Percentiles rank a stretch among this genome's conserved stretches.
Conservation (phyloP, 1,140 invertebrate species). For the Cherax quadricarinatus region DNA sequence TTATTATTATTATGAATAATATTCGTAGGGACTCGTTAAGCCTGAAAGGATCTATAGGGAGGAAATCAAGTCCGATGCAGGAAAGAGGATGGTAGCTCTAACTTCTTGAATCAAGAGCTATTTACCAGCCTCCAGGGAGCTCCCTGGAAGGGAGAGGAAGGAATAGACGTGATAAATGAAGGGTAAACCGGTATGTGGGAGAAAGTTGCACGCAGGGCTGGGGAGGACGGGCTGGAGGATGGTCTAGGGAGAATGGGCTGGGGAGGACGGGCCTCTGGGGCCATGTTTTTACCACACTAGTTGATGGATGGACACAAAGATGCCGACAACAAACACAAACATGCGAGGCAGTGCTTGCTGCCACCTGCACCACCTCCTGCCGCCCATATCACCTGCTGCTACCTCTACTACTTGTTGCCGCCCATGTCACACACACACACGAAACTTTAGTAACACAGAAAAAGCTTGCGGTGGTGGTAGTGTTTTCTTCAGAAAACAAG, state of each 20-base stretch:
- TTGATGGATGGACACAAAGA: constrained; percentile 1
- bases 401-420: no score
- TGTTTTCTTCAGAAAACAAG: background rate
- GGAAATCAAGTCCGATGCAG: no score
- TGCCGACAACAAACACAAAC: constrained; percentile 7
- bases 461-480: no score
- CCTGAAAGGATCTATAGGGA: no score
- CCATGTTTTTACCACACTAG: background rate
- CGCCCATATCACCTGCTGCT: no score
- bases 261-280: background rate
- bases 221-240: background rate
- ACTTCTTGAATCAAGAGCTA: no score
- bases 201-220: background rate
- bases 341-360: background rate
- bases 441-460: no score
- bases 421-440: background rate
- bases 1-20: no score
- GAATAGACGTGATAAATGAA: background rate
- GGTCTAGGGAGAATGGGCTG: background rate
- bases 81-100: no score
- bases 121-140: no score
- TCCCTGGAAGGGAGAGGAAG: background rate
- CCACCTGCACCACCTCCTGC: background rate
- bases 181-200: background rate
- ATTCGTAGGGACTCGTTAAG: no score